Base-by-base conservation (phyloP, 2,888 invertebrate genomes). In the Bellardia pandia region DNA sequence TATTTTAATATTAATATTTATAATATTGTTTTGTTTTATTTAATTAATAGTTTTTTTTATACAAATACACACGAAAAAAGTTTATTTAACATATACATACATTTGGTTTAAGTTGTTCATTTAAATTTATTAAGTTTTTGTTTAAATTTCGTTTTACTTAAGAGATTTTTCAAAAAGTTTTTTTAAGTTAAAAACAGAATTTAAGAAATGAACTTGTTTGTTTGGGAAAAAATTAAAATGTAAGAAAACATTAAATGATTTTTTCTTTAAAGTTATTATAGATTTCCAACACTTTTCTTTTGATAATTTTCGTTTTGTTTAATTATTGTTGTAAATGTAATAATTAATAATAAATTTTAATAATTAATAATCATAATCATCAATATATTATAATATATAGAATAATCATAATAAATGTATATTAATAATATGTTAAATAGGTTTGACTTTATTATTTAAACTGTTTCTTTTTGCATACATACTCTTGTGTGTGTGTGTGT, bases 401-500 rank as follows among this genome's bases (percentile, higher is more conserved):
- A 89, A 89, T 89, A 89, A 88, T 90, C 42, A 79, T 90, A 90
- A 89, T 91, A 88, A 86, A 75, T 79, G 74, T 85, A 64, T 79
- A 71, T 79, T 75, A 90, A 90, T 91, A 89, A 90, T 91, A 88
- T 88, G 85, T 82, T 80, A 86, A 89, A 86, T 88, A 91, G 90
- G 76, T 53, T 69, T 88, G 85, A n/a, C 78, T 88, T 86, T 81
- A 72, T 76, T 62, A 64, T 88, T 88, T 89, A 89, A 85, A 76
- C 83, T 86, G 82, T 88, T 81, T 77, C 76, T 89, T 88, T 86
- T 89, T 89, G 45, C 83, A 86, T 79, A 82, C 80, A 74, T 83
- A 74, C 72, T 83, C 84, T 84, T 69, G 13, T 40, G 14, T 16
- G 30, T 60, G 7, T 30, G 23, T 68, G 1, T 45, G 7, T 69